Evolutionary conservation across 2,113 vertebrate species (phyloP), one percentile per base, ranked within the genome.

Genomic region (Xenopus borealis): DNA sequence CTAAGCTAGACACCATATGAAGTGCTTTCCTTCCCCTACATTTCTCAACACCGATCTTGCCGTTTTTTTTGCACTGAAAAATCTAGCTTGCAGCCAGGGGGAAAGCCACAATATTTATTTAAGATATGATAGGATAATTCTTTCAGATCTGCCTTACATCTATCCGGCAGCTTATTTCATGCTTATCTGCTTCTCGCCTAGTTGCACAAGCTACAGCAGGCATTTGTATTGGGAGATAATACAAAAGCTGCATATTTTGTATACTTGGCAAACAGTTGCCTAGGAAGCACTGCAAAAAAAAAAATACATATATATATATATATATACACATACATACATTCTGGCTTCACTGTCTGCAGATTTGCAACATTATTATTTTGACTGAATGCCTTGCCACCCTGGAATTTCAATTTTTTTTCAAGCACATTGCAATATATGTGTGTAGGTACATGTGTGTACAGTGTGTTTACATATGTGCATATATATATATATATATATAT

Each of bases 391-490:
- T 61, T 23, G 58, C 20, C 14, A 23, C 18, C 4, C 20, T 55
- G 53, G 7, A 12, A n/a, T 55, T 55, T 55, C 17, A 17, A 1
- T 18, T 55, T 27, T 7, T 10, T 23, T 61, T 61, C 19, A 23
- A 11, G 19, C 20, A 27, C 14, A 20, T 10, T 55, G 47, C 17
- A 20, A 23, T 14, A 27, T 55, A 16, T 69, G 23, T 27, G 23
- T 27, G 23, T 27, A 27, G 23, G 23, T 2, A 27, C 23, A 80
- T 67, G 53, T 50, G 13, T 33, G 16, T 53, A 33, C 27, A 55
- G 8, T 27, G 17, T 52, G n/a, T 59, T 7, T 59, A 19, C 11
- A 81, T 85, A 80, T 79, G 80, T 79, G 86, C 84, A 4, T 47
- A 47, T 47, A 30, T 5, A 23, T 68, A 30, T 68, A 17, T 52